phyloP scores from a whole-genome alignment of 1,140 invertebrate genomes.

The Brachionus koreanus region DNA sequence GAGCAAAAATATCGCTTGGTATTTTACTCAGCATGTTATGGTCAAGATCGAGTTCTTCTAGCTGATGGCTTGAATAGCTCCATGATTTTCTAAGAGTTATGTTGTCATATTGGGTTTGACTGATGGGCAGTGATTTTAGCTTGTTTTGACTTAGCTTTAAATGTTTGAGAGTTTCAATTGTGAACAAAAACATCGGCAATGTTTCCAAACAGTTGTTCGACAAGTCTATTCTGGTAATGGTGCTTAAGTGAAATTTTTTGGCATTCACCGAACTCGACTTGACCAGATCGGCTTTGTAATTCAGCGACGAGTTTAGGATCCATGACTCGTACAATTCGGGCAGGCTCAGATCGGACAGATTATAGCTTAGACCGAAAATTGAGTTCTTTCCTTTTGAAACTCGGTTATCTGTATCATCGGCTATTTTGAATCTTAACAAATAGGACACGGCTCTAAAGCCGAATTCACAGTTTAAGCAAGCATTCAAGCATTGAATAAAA shows the following conservation, averaged over 20 bases:
- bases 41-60: slow-evolving; percentile 32
- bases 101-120: slow-evolving; percentile 1
- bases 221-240: slow-evolving; percentile 87
- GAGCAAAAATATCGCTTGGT: not conserved
- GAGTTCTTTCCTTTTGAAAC: not conserved
- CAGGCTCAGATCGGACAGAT: not conserved
- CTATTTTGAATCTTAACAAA: slow-evolving; percentile 1
- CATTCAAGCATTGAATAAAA: not conserved
- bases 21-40: not conserved
- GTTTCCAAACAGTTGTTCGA: slow-evolving; percentile 79
- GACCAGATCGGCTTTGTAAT: not conserved
- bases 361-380: not conserved
- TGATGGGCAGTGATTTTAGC: slow-evolving; percentile 68
- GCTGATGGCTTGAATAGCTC: not conserved
- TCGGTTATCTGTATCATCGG: not conserved
- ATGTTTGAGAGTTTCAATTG: slow-evolving; percentile 71
- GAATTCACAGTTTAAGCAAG: not conserved
- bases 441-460: not conserved
- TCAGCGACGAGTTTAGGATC: not conserved
- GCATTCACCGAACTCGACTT: not conserved
- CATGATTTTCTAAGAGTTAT: not conserved
- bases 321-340: not conserved
- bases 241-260: slow-evolving; percentile 68
- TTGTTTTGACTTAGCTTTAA: slow-evolving; percentile 83
- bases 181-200: slow-evolving; percentile 76